Conservation (phyloP, 2,888 invertebrate genomes). For the Stomorhina lunata region DNA sequence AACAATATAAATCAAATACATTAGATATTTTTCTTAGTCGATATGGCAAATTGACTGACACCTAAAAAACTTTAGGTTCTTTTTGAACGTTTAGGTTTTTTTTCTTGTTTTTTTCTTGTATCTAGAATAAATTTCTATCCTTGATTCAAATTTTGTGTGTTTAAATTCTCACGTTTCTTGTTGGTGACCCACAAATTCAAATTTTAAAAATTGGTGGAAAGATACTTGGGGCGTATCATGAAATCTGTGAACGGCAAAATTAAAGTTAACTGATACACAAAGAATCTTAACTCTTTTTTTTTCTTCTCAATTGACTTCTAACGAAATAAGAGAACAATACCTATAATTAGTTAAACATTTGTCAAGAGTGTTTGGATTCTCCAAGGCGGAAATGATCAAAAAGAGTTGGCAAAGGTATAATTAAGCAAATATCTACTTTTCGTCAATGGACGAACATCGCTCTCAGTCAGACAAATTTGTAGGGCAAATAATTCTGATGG, state of each 20-base stretch:
- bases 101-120: not conserved
- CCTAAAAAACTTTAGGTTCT: constrained; percentile 34
- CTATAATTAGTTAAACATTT: constrained; percentile 28
- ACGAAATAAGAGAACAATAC: not conserved
- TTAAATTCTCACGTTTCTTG: constrained; percentile 56
- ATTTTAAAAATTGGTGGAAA: not conserved
- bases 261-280: not conserved
- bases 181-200: constrained; percentile 45
- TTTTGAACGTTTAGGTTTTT: not conserved
- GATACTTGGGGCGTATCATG: constrained; percentile 53
- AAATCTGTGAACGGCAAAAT: constrained; percentile 44
- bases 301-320: constrained; percentile 18
- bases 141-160: constrained; percentile 10
- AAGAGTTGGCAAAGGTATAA: too few species aligned
- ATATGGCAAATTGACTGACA: constrained; percentile 59
- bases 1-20: constrained; percentile 36
- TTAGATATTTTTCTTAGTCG: constrained; percentile 35
- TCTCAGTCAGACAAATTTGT: too few species aligned
- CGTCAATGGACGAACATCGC: too few species aligned
- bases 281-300: not conserved
- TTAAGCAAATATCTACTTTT: too few species aligned
- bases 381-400: too few species aligned
- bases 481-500: too few species aligned
- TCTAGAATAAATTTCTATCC: constrained; percentile 5
- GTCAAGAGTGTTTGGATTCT: not conserved